Percentiles rank a stretch among this genome's conserved stretches.
phyloP scores from a whole-genome alignment of 2,113 vertebrate genomes.

The Phocoena phocoena region DNA sequence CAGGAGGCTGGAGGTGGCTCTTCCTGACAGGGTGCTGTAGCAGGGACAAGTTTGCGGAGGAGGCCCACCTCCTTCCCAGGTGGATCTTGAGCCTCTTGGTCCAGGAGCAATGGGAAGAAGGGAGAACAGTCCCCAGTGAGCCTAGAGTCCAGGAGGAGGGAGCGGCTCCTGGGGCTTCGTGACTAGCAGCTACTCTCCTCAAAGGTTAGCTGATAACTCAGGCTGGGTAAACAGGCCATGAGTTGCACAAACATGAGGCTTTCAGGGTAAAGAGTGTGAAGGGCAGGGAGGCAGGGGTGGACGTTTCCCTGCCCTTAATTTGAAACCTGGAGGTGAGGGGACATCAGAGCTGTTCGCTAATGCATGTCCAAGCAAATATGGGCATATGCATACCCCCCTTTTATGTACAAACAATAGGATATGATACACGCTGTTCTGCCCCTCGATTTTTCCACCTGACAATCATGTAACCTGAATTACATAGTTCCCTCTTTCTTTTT shows the following conservation, averaged over 20 bases:
- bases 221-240: not conserved
- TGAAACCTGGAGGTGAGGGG: not conserved
- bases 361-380: fast-evolving
- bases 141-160: not conserved
- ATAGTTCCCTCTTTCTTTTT: not conserved
- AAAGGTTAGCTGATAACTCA: not conserved
- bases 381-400: fast-evolving
- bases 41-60: not conserved
- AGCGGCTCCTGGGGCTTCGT: fast-evolving
- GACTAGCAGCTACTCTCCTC: not conserved
- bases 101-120: not conserved
- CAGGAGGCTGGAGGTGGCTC: not conserved
- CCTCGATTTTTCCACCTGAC: not conserved
- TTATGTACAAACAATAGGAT: fast-evolving
- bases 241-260: not conserved
- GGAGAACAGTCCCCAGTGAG: not conserved
- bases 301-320: not conserved
- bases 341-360: not conserved
- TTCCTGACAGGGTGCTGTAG: fast-evolving
- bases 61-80: not conserved
- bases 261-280: not conserved
- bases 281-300: not conserved
- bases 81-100: not conserved
- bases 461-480: not conserved
- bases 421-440: fast-evolving